Conservation (phyloP, 1,140 invertebrate species). For the Heliconius congener region DNA sequence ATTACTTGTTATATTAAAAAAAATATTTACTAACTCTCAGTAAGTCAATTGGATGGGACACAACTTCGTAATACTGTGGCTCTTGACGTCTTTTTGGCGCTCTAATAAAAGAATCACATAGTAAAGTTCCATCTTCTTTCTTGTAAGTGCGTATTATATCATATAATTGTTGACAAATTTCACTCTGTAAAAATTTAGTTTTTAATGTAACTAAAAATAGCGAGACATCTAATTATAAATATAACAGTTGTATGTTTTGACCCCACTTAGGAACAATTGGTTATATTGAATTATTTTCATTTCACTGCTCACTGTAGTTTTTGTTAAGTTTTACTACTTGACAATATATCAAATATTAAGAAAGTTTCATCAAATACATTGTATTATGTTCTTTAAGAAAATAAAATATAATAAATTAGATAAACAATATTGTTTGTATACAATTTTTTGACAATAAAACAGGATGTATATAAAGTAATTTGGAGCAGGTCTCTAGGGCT, state of each 20-base stretch:
- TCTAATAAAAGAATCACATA: conserved; percentile 97
- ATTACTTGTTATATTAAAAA: neutral
- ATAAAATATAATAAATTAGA: too few relatives aligned
- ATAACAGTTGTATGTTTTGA: neutral
- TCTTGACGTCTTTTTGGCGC: conserved; percentile 95
- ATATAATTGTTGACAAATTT: conserved; percentile 95
- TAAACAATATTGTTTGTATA: neutral
- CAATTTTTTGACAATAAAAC: neutral
- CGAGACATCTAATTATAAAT: neutral
- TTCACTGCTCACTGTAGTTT: too few relatives aligned
- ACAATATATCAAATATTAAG: too few relatives aligned
- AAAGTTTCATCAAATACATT: too few relatives aligned
- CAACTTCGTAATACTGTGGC: conserved; percentile 94
- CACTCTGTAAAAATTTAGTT: conserved; percentile 82
- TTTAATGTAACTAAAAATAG: neutral
- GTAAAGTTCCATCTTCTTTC: conserved; percentile 93
- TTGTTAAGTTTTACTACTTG: too few relatives aligned
- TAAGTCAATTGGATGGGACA: conserved; percentile 96
- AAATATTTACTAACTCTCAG: conserved; percentile 83
- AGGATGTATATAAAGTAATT: neutral
- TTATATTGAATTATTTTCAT: too few relatives aligned
- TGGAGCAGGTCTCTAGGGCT: neutral
- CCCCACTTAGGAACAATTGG: too few relatives aligned
- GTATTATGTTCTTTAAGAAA: too few relatives aligned
- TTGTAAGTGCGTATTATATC: conserved; percentile 95